Percentiles rank a stretch among this genome's conserved stretches.
Evolutionary conservation across 2,888 invertebrate species (phyloP).

Genomic region (Melinaea marsaeus): DNA sequence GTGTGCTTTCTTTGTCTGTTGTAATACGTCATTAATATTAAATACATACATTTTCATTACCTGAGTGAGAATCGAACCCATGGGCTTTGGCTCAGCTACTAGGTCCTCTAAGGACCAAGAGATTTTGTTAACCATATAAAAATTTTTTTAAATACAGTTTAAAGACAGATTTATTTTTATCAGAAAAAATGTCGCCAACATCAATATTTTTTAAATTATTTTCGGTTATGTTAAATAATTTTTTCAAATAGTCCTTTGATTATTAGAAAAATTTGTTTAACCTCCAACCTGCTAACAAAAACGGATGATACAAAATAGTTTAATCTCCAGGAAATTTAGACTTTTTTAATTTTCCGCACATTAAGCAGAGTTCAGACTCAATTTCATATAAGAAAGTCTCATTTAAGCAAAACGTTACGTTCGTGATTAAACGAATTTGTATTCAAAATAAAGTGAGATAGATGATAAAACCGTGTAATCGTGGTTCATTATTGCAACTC

Average conservation of each 20-base stretch:
- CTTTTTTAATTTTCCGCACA: constrained; percentile 67
- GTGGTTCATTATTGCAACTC: constrained; percentile 53
- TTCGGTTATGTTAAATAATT: too few relatives aligned
- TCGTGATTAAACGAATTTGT: constrained; percentile 43
- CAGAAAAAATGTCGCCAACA: constrained; percentile 13
- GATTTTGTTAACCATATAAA: too few relatives aligned
- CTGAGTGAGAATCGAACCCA: too few relatives aligned
- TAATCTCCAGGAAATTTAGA: constrained; percentile 50
- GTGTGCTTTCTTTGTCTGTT: too few relatives aligned
- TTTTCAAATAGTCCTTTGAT: too few relatives aligned
- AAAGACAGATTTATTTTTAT: constrained; percentile 31
- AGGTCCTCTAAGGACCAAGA: too few relatives aligned
- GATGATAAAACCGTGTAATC: constrained; percentile 43
- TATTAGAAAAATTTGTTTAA: constrained; percentile 40
- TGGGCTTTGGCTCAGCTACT: too few relatives aligned
- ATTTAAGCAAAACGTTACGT: constrained; percentile 54
- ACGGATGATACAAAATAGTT: constrained; percentile 43
- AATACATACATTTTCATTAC: too few relatives aligned
- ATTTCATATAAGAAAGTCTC: constrained; percentile 50
- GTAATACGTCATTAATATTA: too few relatives aligned
- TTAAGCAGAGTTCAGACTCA: constrained; percentile 58
- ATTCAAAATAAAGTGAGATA: constrained; percentile 27
- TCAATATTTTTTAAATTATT: too few relatives aligned
- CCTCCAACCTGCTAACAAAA: constrained; percentile 46
- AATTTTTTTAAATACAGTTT: too few relatives aligned